Evolutionary conservation across 2,113 vertebrate species (phyloP).

Genomic region (Amazona guildingii): DNA sequence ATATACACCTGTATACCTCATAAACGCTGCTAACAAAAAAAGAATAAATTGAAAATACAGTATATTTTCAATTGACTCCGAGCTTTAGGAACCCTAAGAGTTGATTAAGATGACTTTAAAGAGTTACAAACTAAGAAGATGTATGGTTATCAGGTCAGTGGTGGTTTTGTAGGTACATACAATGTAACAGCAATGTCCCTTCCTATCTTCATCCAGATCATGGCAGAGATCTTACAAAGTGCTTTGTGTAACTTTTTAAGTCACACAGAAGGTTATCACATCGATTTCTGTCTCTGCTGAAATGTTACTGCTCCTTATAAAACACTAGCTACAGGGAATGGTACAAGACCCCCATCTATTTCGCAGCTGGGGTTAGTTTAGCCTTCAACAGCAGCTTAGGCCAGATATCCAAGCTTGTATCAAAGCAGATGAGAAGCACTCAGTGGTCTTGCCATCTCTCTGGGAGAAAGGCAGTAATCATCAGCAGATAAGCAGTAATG

Average conservation of each 20-base stretch:
- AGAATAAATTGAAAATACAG: not conserved
- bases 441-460: not conserved
- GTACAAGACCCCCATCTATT: not conserved
- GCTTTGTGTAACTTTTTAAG: not conserved
- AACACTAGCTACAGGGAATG: not conserved
- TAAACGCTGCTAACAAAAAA: not conserved
- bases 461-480: not conserved
- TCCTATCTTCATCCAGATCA: not conserved
- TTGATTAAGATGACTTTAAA: not conserved
- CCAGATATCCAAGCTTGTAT: not conserved
- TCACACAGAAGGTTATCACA: not conserved
- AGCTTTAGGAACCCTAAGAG: not conserved
- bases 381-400: not conserved
- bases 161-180: not conserved
- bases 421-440: not conserved
- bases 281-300: not conserved
- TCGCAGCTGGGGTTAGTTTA: not conserved
- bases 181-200: not conserved
- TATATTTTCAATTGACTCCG: not conserved
- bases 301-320: not conserved
- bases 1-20: not conserved
- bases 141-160: not conserved
- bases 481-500: not conserved
- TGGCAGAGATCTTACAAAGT: rapidly evolving
- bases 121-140: not conserved